A percentile compares a stretch with the other conserved stretches of the same genome.
Evolutionary conservation across 2,888 invertebrate genomes (phyloP).

Genomic region (Temnothorax ravouxi): DNA sequence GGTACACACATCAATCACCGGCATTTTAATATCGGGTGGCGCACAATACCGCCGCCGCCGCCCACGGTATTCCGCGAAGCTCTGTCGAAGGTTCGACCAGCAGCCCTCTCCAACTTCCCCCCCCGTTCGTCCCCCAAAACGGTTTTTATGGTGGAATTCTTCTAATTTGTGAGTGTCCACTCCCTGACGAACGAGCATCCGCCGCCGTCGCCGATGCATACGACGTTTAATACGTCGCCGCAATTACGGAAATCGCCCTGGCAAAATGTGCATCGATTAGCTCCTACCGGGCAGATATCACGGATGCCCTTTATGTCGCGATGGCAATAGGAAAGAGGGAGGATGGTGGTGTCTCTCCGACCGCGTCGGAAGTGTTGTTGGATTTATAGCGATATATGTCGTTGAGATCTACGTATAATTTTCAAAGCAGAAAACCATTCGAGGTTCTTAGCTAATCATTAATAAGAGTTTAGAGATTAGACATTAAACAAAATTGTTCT

Average conservation of each 20-base stretch:
- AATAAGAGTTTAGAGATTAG: too few species aligned
- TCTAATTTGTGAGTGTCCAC: slow-evolving; percentile 79
- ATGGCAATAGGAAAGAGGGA: slow-evolving; percentile 43
- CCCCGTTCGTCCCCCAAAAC: slow-evolving; percentile 53
- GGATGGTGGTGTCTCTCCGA: slow-evolving; percentile 37
- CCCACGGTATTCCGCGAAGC: slow-evolving; percentile 76
- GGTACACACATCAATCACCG: slow-evolving; percentile 86
- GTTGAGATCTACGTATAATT: slow-evolving; percentile 7
- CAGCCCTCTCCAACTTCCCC: slow-evolving; percentile 37
- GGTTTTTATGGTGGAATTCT: slow-evolving; percentile 83
- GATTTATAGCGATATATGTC: slow-evolving; percentile 34
- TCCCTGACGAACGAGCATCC: slow-evolving; percentile 52
- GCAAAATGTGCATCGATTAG: slow-evolving; percentile 73
- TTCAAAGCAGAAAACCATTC: background rate
- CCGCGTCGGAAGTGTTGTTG: background rate
- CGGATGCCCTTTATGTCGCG: slow-evolving; percentile 57
- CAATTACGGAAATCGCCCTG: slow-evolving; percentile 72
- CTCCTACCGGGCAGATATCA: slow-evolving; percentile 59
- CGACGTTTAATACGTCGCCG: slow-evolving; percentile 63
- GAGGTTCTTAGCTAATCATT: too few species aligned
- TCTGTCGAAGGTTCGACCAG: slow-evolving; percentile 59
- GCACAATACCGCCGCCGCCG: slow-evolving; percentile 83
- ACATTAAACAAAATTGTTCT: background rate
- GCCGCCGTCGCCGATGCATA: slow-evolving; percentile 16
- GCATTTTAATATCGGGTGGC: slow-evolving; percentile 86